A percentile compares a stretch with the other conserved stretches of the same genome.
Conservation (phyloP, 64 coral and sea anemone genomes). For the Pocillopora verrucosa region DNA sequence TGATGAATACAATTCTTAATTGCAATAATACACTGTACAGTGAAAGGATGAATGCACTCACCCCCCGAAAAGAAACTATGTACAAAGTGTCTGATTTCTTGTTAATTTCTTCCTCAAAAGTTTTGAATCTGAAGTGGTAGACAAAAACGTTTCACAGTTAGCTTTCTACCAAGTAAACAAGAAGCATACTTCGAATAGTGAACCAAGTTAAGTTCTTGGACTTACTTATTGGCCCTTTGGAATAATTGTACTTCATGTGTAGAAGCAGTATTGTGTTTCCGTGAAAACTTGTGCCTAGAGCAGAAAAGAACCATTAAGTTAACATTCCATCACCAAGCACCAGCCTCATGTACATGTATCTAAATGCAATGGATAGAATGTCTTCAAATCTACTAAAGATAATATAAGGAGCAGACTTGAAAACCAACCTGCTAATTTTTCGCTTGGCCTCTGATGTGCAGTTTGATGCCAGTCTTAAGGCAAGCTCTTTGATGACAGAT, state of each 20-base stretch:
- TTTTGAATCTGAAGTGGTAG: slow-evolving; percentile 54
- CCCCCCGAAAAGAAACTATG: slow-evolving; percentile 88
- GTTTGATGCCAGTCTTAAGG: slow-evolving; percentile 68
- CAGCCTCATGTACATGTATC: no score
- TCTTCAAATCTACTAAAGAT: no score
- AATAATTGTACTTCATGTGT: slow-evolving; percentile 60
- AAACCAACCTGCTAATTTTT: slow-evolving; percentile 53
- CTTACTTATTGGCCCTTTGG: slow-evolving; percentile 53
- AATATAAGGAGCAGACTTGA: background rate
- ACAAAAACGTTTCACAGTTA: background rate
- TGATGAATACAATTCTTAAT: background rate
- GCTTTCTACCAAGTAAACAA: no score
- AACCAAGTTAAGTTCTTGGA: background rate
- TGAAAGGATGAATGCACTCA: slow-evolving; percentile 21
- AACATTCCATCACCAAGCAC: no score
- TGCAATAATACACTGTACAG: background rate
- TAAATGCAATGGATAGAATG: no score
- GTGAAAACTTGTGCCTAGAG: slow-evolving; percentile 58
- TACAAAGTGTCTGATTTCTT: slow-evolving; percentile 87
- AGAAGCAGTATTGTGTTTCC: slow-evolving; percentile 37
- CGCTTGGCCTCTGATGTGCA: slow-evolving; percentile 63
- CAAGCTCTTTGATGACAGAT: slow-evolving; percentile 58
- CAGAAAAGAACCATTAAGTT: background rate
- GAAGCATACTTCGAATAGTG: no score
- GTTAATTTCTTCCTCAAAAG: slow-evolving; percentile 89